These are phyloP conservation scores for Sphyrna mokarran DNA, from an alignment of 2,113 vertebrate genomes.

Conservation along the genomic window DNA sequence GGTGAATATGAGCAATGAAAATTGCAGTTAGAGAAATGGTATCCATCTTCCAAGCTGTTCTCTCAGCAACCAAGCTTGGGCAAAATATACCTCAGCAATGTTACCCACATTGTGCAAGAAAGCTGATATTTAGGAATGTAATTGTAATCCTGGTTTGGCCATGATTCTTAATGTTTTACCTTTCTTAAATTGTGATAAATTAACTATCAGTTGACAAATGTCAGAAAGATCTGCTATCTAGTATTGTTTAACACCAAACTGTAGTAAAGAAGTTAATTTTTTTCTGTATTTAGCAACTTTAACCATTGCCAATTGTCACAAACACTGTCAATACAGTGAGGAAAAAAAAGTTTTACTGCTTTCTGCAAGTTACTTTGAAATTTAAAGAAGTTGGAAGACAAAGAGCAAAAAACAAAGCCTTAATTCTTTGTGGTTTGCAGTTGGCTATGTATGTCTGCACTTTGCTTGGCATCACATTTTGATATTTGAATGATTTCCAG, in stretches of 20 bases:
- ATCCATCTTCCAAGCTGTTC: neutral
- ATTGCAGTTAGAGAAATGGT: neutral
- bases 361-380: neutral
- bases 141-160: neutral
- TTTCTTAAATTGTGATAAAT: neutral
- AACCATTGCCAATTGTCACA: neutral
- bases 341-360: neutral
- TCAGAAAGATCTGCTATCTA: neutral
- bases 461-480: neutral
- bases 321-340: neutral
- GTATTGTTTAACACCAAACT: neutral
- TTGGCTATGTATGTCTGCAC: neutral
- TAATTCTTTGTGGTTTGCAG: neutral
- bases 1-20: neutral
- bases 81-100: neutral
- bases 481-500: constrained; percentile 3
- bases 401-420: neutral
- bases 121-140: neutral
- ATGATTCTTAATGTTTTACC: neutral
- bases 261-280: neutral
- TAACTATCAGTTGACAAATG: no score
- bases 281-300: neutral
- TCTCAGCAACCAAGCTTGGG: neutral
- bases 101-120: neutral
- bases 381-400: neutral